phyloP scores from a whole-genome alignment of 1,140 invertebrate species.

The Brachionus plicatilis region DNA sequence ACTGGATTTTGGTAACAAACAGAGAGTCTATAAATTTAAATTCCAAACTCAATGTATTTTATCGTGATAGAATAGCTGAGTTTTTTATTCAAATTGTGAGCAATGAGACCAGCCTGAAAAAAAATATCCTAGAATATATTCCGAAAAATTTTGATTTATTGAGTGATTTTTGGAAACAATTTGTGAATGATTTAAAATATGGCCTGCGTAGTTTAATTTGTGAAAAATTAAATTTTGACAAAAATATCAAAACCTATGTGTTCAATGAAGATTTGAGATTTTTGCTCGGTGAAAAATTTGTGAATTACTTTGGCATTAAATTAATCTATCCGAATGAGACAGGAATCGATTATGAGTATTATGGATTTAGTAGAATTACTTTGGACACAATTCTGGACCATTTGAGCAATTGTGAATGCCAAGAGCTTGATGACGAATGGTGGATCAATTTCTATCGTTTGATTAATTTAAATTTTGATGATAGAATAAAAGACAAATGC shows the following conservation, averaged over 20 bases:
- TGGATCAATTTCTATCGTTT: not conserved
- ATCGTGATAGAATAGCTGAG: constrained; percentile 1
- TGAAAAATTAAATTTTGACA: not conserved
- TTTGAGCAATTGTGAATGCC: not conserved
- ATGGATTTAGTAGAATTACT: not conserved
- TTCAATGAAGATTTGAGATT: not conserved
- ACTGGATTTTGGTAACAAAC: not conserved
- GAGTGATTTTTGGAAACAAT: constrained; percentile 16
- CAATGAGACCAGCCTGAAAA: not conserved
- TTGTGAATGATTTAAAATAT: not conserved
- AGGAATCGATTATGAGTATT: constrained; percentile 1
- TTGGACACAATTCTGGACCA: not conserved
- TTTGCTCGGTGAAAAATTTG: not conserved
- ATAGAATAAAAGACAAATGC: not conserved
- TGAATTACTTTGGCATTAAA: not conserved
- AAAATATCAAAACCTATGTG: not conserved
- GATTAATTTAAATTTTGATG: not conserved
- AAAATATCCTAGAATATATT: not conserved
- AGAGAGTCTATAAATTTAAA: not conserved
- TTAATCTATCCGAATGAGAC: not conserved
- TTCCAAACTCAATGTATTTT: not conserved
- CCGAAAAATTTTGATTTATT: not conserved
- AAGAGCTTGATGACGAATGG: not conserved
- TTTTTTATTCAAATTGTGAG: not conserved
- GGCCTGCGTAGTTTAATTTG: not conserved